Percentiles rank a stretch among this genome's conserved stretches.
Conservation (phyloP, 2,797 vertebrate species). For the Synanceia verrucosa region DNA sequence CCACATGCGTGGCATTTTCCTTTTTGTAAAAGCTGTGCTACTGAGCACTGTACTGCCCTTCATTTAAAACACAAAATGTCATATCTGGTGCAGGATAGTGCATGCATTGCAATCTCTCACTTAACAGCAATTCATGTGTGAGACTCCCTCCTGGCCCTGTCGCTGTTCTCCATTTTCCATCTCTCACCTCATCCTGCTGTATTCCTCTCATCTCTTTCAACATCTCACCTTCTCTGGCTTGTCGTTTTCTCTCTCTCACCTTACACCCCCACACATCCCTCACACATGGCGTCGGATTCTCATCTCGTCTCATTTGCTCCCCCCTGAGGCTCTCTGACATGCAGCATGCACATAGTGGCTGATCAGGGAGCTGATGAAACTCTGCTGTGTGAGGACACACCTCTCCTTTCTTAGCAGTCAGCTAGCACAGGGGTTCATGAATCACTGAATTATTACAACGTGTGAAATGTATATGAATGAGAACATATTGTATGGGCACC, state of each 20-base stretch:
- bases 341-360: slow-evolving; percentile 36
- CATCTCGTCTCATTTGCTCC: slow-evolving; percentile 65
- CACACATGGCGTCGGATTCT: slow-evolving; percentile 21
- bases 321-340: slow-evolving; percentile 54
- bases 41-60: slow-evolving; percentile 39
- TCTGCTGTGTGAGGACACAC: slow-evolving; percentile 18
- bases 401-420: slow-evolving; percentile 36
- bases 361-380: slow-evolving; percentile 38
- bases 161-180: slow-evolving; percentile 7
- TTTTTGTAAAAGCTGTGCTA: slow-evolving; percentile 33
- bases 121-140: slow-evolving; percentile 44
- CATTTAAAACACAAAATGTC: slow-evolving; percentile 58
- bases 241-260: slow-evolving; percentile 24
- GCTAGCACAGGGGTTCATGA: slow-evolving; percentile 40
- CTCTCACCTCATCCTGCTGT: slow-evolving; percentile 13
- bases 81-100: slow-evolving; percentile 21
- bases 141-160: slow-evolving; percentile 14
- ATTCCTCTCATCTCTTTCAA: slow-evolving; percentile 14
- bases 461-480: slow-evolving; percentile 3
- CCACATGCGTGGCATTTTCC: slow-evolving; percentile 21
- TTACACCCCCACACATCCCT: not conserved
- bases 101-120: slow-evolving; percentile 47
- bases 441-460: slow-evolving; percentile 45
- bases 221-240: slow-evolving; percentile 2
- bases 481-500: not conserved